Conservation (phyloP, 2,797 vertebrate genomes). For the Acestrorhynchus altus region DNA sequence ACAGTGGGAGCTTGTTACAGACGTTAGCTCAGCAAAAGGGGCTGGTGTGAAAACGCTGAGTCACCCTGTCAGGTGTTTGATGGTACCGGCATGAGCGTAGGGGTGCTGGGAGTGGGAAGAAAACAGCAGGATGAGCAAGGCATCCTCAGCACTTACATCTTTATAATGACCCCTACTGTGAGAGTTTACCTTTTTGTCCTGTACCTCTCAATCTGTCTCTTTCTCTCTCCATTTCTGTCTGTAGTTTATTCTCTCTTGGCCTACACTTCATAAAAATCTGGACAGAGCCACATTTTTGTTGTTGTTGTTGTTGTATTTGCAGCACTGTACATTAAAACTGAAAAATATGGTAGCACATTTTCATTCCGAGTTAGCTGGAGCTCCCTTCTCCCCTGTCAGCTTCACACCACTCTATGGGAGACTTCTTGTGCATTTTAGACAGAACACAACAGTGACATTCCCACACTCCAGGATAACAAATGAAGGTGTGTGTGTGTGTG, state of each 20-base stretch:
- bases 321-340: too few species aligned
- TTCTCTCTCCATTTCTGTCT: not conserved
- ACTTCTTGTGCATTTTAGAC: too few species aligned
- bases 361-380: too few species aligned
- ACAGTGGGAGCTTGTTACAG: slow-evolving; percentile 35
- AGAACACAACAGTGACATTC: too few species aligned
- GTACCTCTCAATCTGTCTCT: not conserved
- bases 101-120: not conserved
- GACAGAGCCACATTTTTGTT: too few species aligned
- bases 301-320: too few species aligned
- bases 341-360: too few species aligned
- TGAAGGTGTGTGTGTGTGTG: too few species aligned
- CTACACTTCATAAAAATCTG: too few species aligned
- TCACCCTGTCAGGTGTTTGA: slow-evolving; percentile 48
- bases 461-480: too few species aligned
- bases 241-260: not conserved
- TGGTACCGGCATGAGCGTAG: slow-evolving; percentile 26
- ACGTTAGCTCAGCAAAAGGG: slow-evolving; percentile 33
- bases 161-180: slow-evolving; percentile 11
- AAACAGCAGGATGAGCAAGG: slow-evolving; percentile 3
- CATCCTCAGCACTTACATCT: slow-evolving; percentile 25
- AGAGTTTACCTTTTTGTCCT: slow-evolving; percentile 1
- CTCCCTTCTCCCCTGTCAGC: too few species aligned
- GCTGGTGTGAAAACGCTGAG: slow-evolving; percentile 42
- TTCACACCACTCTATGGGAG: too few species aligned